Evolutionary conservation across 2,113 vertebrate species (phyloP).

Genomic region (Leptodactylus fuscus): DNA sequence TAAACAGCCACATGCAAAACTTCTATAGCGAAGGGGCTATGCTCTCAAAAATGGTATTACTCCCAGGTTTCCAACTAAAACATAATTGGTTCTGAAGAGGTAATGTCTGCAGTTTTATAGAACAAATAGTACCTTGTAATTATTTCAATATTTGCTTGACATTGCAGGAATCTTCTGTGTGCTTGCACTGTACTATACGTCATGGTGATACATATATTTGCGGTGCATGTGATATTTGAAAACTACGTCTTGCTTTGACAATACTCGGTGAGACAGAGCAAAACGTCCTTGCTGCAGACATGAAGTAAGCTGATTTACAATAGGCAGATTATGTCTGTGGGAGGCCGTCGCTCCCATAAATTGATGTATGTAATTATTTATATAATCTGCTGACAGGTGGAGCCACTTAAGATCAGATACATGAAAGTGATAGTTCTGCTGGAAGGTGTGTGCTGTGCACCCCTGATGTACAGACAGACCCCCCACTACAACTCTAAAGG

Average conservation of each 20-base stretch:
- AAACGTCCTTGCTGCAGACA: neutral
- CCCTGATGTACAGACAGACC: neutral
- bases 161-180: neutral
- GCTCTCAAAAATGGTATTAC: neutral
- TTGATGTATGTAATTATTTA: slow-evolving; percentile 21
- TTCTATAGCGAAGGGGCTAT: too few relatives aligned
- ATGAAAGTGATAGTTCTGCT: neutral
- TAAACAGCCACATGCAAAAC: too few relatives aligned
- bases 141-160: neutral
- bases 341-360: neutral
- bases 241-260: neutral
- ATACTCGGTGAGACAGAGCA: neutral
- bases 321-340: neutral
- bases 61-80: neutral
- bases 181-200: neutral
- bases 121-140: neutral
- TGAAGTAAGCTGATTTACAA: slow-evolving; percentile 11
- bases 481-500: neutral
- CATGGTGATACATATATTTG: neutral
- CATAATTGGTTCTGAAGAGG: neutral
- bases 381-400: slow-evolving; percentile 12
- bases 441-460: neutral
- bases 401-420: slow-evolving; percentile 9
- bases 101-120: neutral
- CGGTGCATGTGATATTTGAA: neutral